These are phyloP conservation scores for Dinoponera quadriceps DNA, from an alignment of 1,140 invertebrate genomes.

Conservation along the genomic window DNA sequence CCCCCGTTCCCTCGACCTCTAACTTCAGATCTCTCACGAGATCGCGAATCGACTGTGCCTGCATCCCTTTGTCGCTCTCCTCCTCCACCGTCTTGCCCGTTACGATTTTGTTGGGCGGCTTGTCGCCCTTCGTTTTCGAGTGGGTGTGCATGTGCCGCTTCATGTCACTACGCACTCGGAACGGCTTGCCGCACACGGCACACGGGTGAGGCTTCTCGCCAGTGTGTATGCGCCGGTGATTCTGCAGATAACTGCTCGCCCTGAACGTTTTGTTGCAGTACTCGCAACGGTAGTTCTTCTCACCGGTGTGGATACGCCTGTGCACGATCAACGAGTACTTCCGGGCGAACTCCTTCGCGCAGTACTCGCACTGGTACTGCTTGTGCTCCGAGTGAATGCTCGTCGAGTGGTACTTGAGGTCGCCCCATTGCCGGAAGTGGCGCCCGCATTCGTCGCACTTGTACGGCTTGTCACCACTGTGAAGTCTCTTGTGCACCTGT, in stretches of 20 bases:
- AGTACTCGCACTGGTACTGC: slow-evolving; percentile 95
- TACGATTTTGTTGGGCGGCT: slow-evolving; percentile 63
- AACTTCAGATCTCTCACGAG: slow-evolving; percentile 82
- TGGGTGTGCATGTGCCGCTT: slow-evolving; percentile 95
- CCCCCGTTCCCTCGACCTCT: slow-evolving; percentile 80
- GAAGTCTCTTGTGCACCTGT: slow-evolving; percentile 90
- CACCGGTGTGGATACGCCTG: slow-evolving; percentile 95
- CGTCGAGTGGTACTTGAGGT: slow-evolving; percentile 95
- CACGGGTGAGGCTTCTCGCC: slow-evolving; percentile 94
- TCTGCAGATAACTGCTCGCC: slow-evolving; percentile 93
- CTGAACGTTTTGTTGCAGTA: slow-evolving; percentile 94
- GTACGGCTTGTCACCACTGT: slow-evolving; percentile 93
- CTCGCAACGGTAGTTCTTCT: slow-evolving; percentile 95
- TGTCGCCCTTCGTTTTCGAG: slow-evolving; percentile 81
- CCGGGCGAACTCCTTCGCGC: slow-evolving; percentile 95
- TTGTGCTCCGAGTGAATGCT: slow-evolving; percentile 94
- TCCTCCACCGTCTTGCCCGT: slow-evolving; percentile 62
- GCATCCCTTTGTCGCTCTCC: slow-evolving; percentile 66
- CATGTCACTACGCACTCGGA: slow-evolving; percentile 94
- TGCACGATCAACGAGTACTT: slow-evolving; percentile 97
- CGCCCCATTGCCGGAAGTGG: slow-evolving; percentile 94
- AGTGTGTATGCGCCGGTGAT: slow-evolving; percentile 96
- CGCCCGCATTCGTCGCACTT: slow-evolving; percentile 92
- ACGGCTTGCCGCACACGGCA: slow-evolving; percentile 92
- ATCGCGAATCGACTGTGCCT: slow-evolving; percentile 79